Evolutionary conservation across 2,797 vertebrate genomes (phyloP).

Genomic region (Eidolon dupreanum): DNA sequence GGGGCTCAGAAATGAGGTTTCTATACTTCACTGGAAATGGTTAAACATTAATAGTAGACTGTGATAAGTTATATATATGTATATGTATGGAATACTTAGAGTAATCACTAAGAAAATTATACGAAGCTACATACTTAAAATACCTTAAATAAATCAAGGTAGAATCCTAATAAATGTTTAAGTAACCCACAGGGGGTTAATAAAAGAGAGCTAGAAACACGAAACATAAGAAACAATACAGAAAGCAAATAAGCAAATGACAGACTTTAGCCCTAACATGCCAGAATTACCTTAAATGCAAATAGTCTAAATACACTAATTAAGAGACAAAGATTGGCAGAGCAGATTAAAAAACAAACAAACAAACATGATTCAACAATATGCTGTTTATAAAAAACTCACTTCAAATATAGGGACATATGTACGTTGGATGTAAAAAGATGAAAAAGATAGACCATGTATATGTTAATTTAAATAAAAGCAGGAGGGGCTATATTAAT

Average conservation of each 20-base stretch:
- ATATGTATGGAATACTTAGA: not conserved
- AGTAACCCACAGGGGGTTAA: not conserved
- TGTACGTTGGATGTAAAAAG: not conserved
- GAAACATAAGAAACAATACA: not conserved
- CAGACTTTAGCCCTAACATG: not conserved
- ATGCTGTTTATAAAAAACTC: not conserved
- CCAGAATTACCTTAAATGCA: not conserved
- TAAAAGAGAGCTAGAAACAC: not conserved
- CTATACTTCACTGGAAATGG: not conserved
- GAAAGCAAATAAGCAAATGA: not conserved
- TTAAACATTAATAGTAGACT: not conserved
- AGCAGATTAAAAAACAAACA: not conserved
- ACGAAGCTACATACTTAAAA: not conserved
- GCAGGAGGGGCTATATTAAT: not conserved
- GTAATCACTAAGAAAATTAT: not conserved
- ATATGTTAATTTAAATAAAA: not conserved
- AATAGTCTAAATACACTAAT: not conserved
- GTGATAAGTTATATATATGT: not conserved
- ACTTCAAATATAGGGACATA: not conserved
- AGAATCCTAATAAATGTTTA: not conserved
- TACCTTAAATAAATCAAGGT: not conserved
- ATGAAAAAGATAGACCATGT: not conserved
- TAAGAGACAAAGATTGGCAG: not conserved
- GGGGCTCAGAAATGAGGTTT: not conserved
- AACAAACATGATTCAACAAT: not conserved